These are phyloP conservation scores for Dendroctonus valens DNA, from an alignment of 1,140 invertebrate species.

Conservation along the genomic window DNA sequence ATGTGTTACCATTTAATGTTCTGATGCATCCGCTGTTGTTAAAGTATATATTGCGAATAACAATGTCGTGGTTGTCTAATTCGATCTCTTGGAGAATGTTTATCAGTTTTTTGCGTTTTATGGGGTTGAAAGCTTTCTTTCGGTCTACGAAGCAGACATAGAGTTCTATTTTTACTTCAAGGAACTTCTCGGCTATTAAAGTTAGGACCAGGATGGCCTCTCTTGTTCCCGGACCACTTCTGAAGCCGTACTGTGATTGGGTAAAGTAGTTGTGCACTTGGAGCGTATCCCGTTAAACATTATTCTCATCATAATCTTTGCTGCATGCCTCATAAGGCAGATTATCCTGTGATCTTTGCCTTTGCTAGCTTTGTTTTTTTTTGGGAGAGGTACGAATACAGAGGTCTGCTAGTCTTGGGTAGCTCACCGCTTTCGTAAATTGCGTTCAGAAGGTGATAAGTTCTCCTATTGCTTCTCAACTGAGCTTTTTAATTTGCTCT, in stretches of 20 bases:
- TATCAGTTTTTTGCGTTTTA: conserved; percentile 1
- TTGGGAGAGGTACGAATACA: too few relatives aligned
- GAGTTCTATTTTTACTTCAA: conserved; percentile 3
- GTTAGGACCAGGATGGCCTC: not conserved
- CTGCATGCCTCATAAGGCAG: conserved; percentile 12
- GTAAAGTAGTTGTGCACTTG: conserved; percentile 9
- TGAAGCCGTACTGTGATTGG: conserved; percentile 2
- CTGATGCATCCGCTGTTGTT: too few relatives aligned
- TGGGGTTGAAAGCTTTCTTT: too few relatives aligned
- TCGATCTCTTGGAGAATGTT: conserved; percentile 12
- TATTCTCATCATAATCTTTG: conserved; percentile 11
- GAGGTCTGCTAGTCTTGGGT: too few relatives aligned
- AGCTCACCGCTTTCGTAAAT: too few relatives aligned
- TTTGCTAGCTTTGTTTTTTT: not conserved
- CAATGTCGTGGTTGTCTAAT: conserved; percentile 7
- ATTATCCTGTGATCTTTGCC: conserved; percentile 7
- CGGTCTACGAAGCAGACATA: conserved; percentile 5
- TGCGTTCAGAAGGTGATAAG: too few relatives aligned
- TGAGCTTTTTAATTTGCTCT: too few relatives aligned
- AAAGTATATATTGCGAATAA: conserved; percentile 2
- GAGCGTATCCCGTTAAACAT: conserved; percentile 5
- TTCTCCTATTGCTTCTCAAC: too few relatives aligned
- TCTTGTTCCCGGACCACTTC: conserved; percentile 7
- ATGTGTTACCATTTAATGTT: too few relatives aligned
- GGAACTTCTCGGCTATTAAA: conserved; percentile 3